Evolutionary conservation across 2,797 vertebrate genomes (phyloP).

Genomic region (Hyperoplus lanceolatus): DNA sequence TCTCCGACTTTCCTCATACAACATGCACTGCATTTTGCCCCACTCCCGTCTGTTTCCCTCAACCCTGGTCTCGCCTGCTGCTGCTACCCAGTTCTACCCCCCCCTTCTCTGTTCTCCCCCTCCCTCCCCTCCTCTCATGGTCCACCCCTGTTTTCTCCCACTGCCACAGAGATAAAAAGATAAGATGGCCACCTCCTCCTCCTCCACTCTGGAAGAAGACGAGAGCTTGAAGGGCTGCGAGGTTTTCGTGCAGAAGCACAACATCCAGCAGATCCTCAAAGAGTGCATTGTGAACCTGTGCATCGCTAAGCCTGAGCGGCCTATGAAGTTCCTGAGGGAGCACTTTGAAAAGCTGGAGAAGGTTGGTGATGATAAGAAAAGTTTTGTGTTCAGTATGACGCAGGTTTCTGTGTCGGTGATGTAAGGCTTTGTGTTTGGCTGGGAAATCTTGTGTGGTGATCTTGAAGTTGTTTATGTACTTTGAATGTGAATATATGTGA

Average conservation of each 20-base stretch:
- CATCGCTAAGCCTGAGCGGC: constrained; percentile 94
- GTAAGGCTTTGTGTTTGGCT: constrained; percentile 1
- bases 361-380: constrained; percentile 84
- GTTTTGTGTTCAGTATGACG: constrained; percentile 33
- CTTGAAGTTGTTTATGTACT: constrained; percentile 13
- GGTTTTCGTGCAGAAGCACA: constrained; percentile 95
- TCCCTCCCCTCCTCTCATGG: constrained; percentile 67
- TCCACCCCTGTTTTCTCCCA: constrained; percentile 77
- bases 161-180: constrained; percentile 85
- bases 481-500: constrained; percentile 2
- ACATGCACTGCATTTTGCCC: constrained; percentile 24
- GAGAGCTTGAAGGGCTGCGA: constrained; percentile 96
- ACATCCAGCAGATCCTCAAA: constrained; percentile 96
- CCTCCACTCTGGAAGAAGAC: constrained; percentile 92
- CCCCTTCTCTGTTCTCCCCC: constrained; percentile 30
- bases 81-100: constrained; percentile 16
- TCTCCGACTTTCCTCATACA: constrained; percentile 18
- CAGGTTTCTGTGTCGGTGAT: constrained; percentile 35
- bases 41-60: constrained; percentile 41
- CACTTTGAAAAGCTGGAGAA: constrained; percentile 98
- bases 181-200: constrained; percentile 93
- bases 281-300: constrained; percentile 98
- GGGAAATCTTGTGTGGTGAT: constrained; percentile 11
- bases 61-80: constrained; percentile 6
- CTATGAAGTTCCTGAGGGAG: constrained; percentile 96